Percentiles rank a stretch among this genome's conserved stretches.
These are phyloP conservation scores for Oncorhynchus keta DNA, from an alignment of 2,113 vertebrate species.

Conservation along the genomic window DNA sequence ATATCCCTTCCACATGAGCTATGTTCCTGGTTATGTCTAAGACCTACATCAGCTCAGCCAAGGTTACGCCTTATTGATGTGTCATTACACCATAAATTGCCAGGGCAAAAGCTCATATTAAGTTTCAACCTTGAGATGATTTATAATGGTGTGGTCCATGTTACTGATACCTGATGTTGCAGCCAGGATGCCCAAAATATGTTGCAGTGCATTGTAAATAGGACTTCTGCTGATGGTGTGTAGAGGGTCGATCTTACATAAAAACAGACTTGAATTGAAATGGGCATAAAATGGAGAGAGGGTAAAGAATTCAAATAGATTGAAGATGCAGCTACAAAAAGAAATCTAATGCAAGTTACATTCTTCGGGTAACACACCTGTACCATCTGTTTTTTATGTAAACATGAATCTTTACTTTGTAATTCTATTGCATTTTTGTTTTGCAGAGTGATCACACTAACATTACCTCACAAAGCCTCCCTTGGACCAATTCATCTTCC, in stretches of 20 bases:
- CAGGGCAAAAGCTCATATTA: constrained; percentile 55
- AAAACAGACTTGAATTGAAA: constrained; percentile 6
- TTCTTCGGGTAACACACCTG: constrained; percentile 37
- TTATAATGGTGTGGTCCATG: constrained; percentile 59
- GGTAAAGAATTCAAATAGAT: background rate
- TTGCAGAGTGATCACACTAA: constrained; percentile 10
- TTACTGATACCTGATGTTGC: constrained; percentile 66
- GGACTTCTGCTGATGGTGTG: background rate
- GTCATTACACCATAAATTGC: constrained; percentile 59
- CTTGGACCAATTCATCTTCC: constrained; percentile 2
- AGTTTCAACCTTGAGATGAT: constrained; percentile 66
- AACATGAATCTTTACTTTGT: constrained; percentile 44
- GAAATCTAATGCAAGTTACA: constrained; percentile 15
- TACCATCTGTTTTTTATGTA: constrained; percentile 31
- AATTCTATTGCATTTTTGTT: constrained; percentile 33
- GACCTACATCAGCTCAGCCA: constrained; percentile 23
- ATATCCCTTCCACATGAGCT: constrained; percentile 54
- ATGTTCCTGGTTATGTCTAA: constrained; percentile 24
- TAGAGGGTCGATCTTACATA: background rate
- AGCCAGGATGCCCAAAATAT: constrained; percentile 56
- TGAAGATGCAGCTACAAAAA: background rate
- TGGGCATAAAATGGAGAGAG: background rate
- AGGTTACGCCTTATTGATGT: constrained; percentile 63
- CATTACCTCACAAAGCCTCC: constrained; percentile 8
- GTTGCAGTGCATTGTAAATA: constrained; percentile 52